Conservation (phyloP, 2,113 vertebrate species). For the Elachura formosa region DNA sequence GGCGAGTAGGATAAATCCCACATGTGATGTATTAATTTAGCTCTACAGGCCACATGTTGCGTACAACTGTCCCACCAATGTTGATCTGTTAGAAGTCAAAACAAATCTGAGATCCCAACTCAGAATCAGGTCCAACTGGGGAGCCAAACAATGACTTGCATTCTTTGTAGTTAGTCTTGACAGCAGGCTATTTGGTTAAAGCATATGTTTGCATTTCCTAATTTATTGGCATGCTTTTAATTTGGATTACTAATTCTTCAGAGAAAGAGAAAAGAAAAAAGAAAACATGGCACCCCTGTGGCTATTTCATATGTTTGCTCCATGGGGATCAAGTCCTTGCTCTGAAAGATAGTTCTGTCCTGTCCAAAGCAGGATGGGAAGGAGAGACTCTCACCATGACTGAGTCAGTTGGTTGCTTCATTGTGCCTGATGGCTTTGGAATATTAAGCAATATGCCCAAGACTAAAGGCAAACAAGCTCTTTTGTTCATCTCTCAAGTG, state of each 20-base stretch:
- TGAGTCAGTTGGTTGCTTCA: not conserved
- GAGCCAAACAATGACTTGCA: not conserved
- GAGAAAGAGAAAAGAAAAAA: slow-evolving; percentile 8
- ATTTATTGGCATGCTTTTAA: slow-evolving; percentile 34
- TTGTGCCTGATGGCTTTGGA: not conserved
- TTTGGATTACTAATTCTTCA: slow-evolving; percentile 8
- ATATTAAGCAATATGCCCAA: not conserved
- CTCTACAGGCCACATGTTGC: not conserved
- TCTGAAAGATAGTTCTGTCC: not conserved
- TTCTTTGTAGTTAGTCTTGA: slow-evolving; percentile 12
- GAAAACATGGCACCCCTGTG: slow-evolving; percentile 2
- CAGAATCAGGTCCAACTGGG: not conserved
- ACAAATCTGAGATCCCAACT: not conserved
- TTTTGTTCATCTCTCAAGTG: not conserved
- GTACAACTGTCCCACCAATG: not conserved
- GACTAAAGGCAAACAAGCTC: not conserved
- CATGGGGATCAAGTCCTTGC: not conserved
- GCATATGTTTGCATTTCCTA: slow-evolving; percentile 40
- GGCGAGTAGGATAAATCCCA: not conserved
- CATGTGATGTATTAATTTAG: not conserved
- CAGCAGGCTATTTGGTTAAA: slow-evolving; percentile 4
- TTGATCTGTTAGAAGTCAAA: not conserved
- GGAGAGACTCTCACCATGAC: not conserved
- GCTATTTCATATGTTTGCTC: not conserved
- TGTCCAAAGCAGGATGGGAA: not conserved